A percentile compares a stretch with the other conserved stretches of the same genome.
These are phyloP conservation scores for Hemibagrus wyckioides DNA, from an alignment of 2,113 vertebrate species.

Conservation along the genomic window DNA sequence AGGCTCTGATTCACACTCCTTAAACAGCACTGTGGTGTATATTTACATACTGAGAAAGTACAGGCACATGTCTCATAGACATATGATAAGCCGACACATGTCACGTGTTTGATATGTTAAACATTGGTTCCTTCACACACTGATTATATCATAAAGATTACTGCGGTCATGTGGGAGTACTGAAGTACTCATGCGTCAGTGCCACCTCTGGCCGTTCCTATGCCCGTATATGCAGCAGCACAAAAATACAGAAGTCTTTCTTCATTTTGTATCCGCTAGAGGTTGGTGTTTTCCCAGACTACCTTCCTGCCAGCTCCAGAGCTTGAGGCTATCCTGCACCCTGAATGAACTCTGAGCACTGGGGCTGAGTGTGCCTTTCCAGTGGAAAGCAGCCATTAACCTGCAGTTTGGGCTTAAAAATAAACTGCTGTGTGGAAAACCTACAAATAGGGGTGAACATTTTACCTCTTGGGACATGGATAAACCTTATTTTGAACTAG, in stretches of 20 bases:
- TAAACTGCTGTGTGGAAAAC: slow-evolving; percentile 16
- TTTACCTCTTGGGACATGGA: not conserved
- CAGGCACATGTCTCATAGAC: too few relatives aligned
- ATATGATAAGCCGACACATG: too few relatives aligned
- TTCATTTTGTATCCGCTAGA: not conserved
- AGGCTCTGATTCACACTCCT: too few relatives aligned
- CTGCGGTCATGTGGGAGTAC: not conserved
- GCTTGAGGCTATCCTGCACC: not conserved
- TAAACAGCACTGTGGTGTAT: too few relatives aligned
- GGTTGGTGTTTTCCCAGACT: not conserved
- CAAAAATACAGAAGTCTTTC: not conserved
- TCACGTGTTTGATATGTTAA: too few relatives aligned
- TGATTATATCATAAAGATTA: not conserved
- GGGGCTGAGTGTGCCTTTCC: not conserved
- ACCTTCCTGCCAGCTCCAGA: not conserved
- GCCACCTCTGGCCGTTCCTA: not conserved
- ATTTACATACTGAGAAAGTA: too few relatives aligned
- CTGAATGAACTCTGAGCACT: not conserved
- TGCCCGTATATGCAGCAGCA: not conserved
- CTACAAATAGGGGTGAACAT: not conserved
- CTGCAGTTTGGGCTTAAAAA: slow-evolving; percentile 13
- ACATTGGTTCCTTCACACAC: not conserved
- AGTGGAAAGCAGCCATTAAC: slow-evolving; percentile 2
- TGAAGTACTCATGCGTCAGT: not conserved
- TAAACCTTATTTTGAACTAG: not conserved